Evolutionary conservation across 2,888 invertebrate genomes (phyloP), one percentile per base, ranked within the genome.

Genomic region (Ligdia adustata): DNA sequence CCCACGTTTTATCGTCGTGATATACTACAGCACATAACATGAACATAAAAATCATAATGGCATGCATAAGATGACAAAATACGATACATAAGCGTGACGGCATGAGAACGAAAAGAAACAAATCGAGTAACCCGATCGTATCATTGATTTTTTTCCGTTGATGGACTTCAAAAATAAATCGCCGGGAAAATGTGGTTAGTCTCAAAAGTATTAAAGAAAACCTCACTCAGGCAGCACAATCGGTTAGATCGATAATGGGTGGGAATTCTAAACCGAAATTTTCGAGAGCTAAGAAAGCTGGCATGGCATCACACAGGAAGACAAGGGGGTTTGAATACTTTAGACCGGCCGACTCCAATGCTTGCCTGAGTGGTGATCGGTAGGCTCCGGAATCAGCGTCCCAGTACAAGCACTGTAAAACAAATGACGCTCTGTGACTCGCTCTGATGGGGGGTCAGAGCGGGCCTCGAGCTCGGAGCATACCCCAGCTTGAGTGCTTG

Each of bases 401-500:
- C 88, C 86, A 90, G 91, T 93, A 93, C 93, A 93, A 93, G 93
- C 93, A 94, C 94, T 94, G 94, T 87, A 94, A 94, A 92, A 92
- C 93, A 92, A 91, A 92, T 73, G 77, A 72, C 78, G 79, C 81
- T 85, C 88, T 78, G 74, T 76, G 84, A 79, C 74, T 79, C 85
- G 91, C 84, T 83, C 84, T 83, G 82, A 87, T n/a, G 79, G 66
- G 67, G 75, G 80, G 80, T 86, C 81, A 83, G 82, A 72, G 77
- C 82, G 74, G 67, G 75, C 74, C 81, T 50, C 62, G 56, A 69
- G 73, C 76, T 70, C 73, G 64, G 77, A 71, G 93, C 93, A 96
- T 97, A 98, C 98, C 98, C 98, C 91, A 98, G 93, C 92, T 98
- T 98, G 88, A 98, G 95, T 91, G 97, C 97, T 93, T 98, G 98